Percentiles rank a stretch among this genome's conserved stretches.
Conservation (phyloP, 2,888 invertebrate genomes). For the Caenorhabditis wallacei region DNA sequence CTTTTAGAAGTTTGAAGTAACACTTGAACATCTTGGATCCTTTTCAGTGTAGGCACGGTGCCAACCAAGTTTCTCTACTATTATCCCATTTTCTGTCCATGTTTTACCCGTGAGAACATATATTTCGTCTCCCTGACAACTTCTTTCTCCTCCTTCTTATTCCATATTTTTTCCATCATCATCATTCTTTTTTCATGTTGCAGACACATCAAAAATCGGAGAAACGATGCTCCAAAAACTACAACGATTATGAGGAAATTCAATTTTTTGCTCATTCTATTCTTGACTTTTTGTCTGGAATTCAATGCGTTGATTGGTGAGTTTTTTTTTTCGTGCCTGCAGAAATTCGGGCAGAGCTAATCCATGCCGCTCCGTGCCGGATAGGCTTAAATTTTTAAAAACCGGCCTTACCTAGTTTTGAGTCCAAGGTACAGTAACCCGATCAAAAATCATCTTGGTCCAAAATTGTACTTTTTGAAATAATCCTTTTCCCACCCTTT, state of each 20-base stretch:
- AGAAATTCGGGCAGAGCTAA: neutral
- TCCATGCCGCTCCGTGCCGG: too few species aligned
- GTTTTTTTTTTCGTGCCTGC: slow-evolving; percentile 34
- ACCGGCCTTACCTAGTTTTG: too few species aligned
- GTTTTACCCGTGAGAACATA: slow-evolving; percentile 14
- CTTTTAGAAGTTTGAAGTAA: too few species aligned
- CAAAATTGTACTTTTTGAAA: neutral
- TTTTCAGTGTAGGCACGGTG: too few species aligned
- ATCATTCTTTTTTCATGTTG: slow-evolving; percentile 18
- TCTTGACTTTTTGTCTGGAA: neutral
- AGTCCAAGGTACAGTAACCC: neutral
- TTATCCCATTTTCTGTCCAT: neutral
- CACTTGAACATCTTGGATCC: too few species aligned
- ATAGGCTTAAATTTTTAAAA: too few species aligned
- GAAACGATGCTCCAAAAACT: slow-evolving; percentile 49
- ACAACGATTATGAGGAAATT: slow-evolving; percentile 29
- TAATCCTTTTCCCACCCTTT: slow-evolving; percentile 2
- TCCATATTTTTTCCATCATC: slow-evolving; percentile 7
- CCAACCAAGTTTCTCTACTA: too few species aligned
- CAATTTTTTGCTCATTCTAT: neutral
- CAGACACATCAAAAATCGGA: slow-evolving; percentile 37
- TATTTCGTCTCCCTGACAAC: slow-evolving; percentile 47
- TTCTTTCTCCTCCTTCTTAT: slow-evolving; percentile 6
- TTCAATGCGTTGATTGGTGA: slow-evolving; percentile 26
- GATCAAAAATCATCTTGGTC: too few species aligned